Percentiles rank a stretch among this genome's conserved stretches.
phyloP scores from a whole-genome alignment of 2,113 vertebrate species.

The Lipophrys pholis region DNA sequence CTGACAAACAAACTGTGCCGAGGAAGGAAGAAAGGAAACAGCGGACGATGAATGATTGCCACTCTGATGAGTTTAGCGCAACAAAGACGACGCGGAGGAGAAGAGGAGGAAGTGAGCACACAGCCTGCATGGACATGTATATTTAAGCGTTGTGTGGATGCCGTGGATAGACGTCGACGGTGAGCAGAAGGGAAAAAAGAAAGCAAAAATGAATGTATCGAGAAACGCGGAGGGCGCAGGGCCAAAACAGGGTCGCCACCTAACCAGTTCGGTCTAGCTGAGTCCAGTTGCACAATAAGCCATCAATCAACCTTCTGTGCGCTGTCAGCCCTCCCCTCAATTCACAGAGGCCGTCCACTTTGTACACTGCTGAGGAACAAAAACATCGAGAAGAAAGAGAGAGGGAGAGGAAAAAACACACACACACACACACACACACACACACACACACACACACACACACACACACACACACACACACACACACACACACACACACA shows the following conservation, averaged over 20 bases:
- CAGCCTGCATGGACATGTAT: conserved; percentile 26
- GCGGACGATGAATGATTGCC: conserved; percentile 62
- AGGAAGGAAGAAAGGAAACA: conserved; percentile 77
- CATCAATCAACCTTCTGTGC: conserved; percentile 81
- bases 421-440: conserved; percentile 15
- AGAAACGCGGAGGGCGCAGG: conserved; percentile 61
- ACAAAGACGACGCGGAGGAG: conserved; percentile 17
- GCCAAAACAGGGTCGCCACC: conserved; percentile 78
- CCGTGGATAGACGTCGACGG: conserved; percentile 17
- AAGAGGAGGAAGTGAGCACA: conserved; percentile 44
- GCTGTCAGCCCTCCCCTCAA: conserved; percentile 76
- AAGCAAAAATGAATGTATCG: conserved; percentile 14
- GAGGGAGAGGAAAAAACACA: conserved; percentile 3
- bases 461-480: conserved; percentile 25
- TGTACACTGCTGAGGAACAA: conserved; percentile 72
- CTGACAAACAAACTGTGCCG: conserved; percentile 69
- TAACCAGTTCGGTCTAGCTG: conserved; percentile 81
- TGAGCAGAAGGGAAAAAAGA: conserved; percentile 47
- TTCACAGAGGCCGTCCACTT: conserved; percentile 72
- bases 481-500: conserved; percentile 35
- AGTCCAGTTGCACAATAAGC: conserved; percentile 83
- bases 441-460: conserved; percentile 34
- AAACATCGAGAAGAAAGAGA: conserved; percentile 54
- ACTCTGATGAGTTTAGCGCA: conserved; percentile 62
- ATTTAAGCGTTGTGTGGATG: conserved; percentile 30